These are phyloP conservation scores for Lithosia quadra DNA, from an alignment of 2,888 invertebrate species.

Conservation along the genomic window DNA sequence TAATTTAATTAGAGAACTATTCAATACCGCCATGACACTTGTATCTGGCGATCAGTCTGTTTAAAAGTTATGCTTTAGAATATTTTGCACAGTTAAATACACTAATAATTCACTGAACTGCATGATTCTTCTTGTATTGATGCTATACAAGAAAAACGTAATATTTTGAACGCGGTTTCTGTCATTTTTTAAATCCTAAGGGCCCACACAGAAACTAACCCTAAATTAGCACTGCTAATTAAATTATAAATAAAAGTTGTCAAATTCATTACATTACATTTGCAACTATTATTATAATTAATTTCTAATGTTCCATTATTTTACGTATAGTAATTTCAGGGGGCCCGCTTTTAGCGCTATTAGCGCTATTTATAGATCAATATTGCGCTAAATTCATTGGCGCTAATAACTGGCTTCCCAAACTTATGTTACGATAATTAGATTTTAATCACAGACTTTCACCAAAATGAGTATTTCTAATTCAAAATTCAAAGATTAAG, in stretches of 20 bases:
- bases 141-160: no score
- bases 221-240: background rate
- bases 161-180: no score
- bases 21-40: background rate
- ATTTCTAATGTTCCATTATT: background rate
- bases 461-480: constrained; percentile 9
- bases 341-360: background rate
- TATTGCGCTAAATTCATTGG: no score
- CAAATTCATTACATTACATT: background rate
- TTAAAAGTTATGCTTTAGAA: background rate
- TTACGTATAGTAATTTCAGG: background rate
- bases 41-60: background rate
- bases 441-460: background rate
- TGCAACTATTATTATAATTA: background rate
- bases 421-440: background rate
- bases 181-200: background rate
- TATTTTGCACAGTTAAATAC: no score
- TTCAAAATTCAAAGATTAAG: background rate
- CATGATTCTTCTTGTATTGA: background rate
- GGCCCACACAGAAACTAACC: background rate
- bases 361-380: no score
- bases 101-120: background rate
- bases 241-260: background rate
- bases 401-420: background rate
- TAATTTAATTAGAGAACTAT: constrained; percentile 4